Evolutionary conservation across 2,113 vertebrate genomes (phyloP).

Genomic region (Hystrix cristata): DNA sequence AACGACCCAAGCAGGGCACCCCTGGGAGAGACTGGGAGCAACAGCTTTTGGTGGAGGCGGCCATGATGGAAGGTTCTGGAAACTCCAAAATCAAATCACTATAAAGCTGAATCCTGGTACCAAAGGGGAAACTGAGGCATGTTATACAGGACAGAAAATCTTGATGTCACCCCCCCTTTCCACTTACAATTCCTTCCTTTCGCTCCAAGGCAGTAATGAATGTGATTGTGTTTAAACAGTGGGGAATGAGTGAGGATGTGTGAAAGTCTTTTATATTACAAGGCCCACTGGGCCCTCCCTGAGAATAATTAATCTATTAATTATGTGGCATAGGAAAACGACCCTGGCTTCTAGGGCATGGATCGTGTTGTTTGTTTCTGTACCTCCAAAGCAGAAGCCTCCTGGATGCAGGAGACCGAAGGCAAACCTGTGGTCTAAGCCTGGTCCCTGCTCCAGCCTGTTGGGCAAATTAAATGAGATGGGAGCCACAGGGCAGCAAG

Average conservation of each 20-base stretch:
- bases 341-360: neutral
- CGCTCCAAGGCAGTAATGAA: neutral
- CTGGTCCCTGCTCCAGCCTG: neutral
- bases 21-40: neutral
- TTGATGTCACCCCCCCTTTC: neutral
- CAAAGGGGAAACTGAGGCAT: constrained; percentile 54
- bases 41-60: neutral
- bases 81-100: neutral
- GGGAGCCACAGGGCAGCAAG: too few relatives aligned
- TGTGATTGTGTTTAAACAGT: neutral
- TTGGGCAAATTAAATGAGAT: neutral
- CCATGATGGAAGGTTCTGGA: neutral
- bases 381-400: neutral
- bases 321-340: neutral
- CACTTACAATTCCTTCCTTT: neutral
- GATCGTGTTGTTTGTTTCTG: neutral
- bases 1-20: constrained; percentile 17
- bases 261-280: neutral
- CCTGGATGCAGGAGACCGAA: neutral
- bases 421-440: neutral
- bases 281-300: neutral
- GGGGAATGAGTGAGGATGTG: neutral
- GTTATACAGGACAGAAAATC: neutral
- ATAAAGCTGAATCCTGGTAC: neutral
- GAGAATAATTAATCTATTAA: constrained; percentile 32